phyloP scores from a whole-genome alignment of 1,140 invertebrate species.

The Calephelis nemesis region DNA sequence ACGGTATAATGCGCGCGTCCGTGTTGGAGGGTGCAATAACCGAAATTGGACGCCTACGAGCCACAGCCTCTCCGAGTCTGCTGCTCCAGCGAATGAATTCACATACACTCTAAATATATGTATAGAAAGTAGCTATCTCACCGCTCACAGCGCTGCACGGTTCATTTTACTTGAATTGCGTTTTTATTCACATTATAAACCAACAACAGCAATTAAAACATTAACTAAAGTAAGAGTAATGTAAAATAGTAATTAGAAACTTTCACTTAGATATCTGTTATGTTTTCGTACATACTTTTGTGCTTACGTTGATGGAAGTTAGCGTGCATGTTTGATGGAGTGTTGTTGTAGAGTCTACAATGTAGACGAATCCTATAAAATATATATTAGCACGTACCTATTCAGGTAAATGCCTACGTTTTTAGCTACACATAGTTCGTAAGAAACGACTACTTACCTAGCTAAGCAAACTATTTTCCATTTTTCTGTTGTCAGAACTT shows the following conservation, averaged over 20 bases:
- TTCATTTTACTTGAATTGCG: constrained; percentile 13
- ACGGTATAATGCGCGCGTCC: constrained; percentile 38
- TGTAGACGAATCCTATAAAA: too few relatives aligned
- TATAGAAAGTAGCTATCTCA: constrained; percentile 50
- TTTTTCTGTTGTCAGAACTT: too few relatives aligned
- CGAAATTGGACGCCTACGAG: constrained; percentile 65
- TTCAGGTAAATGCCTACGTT: too few relatives aligned
- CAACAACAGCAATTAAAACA: constrained; percentile 17
- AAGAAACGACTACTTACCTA: too few relatives aligned
- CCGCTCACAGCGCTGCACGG: not conserved
- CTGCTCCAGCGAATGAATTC: constrained; percentile 49
- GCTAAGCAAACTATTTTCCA: too few relatives aligned
- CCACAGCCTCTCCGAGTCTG: constrained; percentile 26
- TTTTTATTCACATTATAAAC: constrained; percentile 9
- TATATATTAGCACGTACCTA: too few relatives aligned
- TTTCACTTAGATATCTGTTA: constrained; percentile 8
- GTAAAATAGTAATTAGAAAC: constrained; percentile 17
- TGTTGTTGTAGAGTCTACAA: too few relatives aligned
- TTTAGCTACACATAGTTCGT: too few relatives aligned
- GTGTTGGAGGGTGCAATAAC: constrained; percentile 54
- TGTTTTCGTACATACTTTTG: constrained; percentile 10
- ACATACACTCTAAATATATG: constrained; percentile 37
- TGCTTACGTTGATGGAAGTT: not conserved
- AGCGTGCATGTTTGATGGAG: too few relatives aligned
- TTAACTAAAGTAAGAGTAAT: constrained; percentile 19